Evolutionary conservation across 2,888 invertebrate genomes (phyloP), one percentile per base, ranked within the genome.

Genomic region (Apodemia hepburni): DNA sequence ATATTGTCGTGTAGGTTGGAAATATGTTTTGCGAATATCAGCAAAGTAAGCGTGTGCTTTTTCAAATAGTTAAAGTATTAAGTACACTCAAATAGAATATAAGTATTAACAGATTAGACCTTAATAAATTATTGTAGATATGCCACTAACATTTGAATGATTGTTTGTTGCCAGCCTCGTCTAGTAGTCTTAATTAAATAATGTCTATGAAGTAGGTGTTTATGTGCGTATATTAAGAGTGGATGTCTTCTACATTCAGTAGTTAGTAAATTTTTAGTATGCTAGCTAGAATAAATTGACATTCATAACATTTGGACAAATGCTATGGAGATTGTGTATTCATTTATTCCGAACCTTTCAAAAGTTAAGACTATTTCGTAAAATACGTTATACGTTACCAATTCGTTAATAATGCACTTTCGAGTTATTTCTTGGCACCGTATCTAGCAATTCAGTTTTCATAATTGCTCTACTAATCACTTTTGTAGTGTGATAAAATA

Each of bases 251-350:
- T 78, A 85, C 87, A 87, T 91, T 88, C 87, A 74, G 78, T 90
- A 90, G 90, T 82, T 90, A 90, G 90, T 88, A 85, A 91, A 90
- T 86, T 89, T 80, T 87, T 91, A 91, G 91, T 82, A 85, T 89
- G 91, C 91, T 90, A 91, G 91, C 84, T 91, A 91, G 89, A 79
- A 79, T 88, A 88, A 88, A 88, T 86, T 86, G 78, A 82, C 78
- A 77, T 81, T 84, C 76, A 75, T 79, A 79, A 42, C 42, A 80
- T 72, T 78, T 70, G 73, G 72, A 73, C 69, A 67, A 69, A 69
- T 61, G 58, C 61, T 61, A 58, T 61, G 58, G 61, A 58, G 61
- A 61, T 61, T 29, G 33, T 57, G 18, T 45, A 58, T n/a, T 45
- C 58, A 35, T 60, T 42, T 60, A 61, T 61, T 35, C 54, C 4